Conservation (phyloP, 2,797 vertebrate species). For the Calcarius lapponicus region DNA sequence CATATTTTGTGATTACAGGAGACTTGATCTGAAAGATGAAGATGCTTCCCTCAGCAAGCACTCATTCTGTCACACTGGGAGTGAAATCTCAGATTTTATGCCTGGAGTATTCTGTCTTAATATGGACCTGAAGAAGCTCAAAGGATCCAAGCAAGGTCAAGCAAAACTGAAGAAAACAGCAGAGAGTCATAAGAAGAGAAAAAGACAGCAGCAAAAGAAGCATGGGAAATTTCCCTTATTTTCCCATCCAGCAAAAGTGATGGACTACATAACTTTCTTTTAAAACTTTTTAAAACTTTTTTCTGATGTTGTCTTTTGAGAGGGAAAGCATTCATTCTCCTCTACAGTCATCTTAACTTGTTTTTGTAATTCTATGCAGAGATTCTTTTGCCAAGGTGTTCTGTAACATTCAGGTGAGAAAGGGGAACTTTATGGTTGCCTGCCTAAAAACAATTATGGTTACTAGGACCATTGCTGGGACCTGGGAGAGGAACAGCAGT, state of each 20-base stretch:
- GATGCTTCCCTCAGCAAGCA: not conserved
- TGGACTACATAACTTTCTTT: not conserved
- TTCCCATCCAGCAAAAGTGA: not conserved
- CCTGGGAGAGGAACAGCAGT: not conserved
- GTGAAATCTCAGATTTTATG: not conserved
- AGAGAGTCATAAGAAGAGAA: not conserved
- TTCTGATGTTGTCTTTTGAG: not conserved
- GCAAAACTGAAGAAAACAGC: not conserved
- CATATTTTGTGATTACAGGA: not conserved
- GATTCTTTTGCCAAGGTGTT: not conserved
- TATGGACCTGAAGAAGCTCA: not conserved
- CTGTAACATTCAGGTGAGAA: not conserved
- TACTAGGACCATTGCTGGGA: not conserved
- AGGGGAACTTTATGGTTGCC: not conserved
- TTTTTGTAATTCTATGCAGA: not conserved
- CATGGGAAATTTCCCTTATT: not conserved
- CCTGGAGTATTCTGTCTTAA: not conserved
- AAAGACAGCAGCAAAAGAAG: not conserved
- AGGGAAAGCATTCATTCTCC: not conserved
- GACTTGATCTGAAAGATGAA: not conserved
- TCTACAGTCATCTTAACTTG: not conserved
- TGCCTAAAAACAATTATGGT: not conserved
- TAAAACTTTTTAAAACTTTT: not conserved
- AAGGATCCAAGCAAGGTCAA: not conserved
- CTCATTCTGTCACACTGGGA: not conserved